Conservation (phyloP, 2,888 invertebrate species). For the Aphidius colemani region DNA sequence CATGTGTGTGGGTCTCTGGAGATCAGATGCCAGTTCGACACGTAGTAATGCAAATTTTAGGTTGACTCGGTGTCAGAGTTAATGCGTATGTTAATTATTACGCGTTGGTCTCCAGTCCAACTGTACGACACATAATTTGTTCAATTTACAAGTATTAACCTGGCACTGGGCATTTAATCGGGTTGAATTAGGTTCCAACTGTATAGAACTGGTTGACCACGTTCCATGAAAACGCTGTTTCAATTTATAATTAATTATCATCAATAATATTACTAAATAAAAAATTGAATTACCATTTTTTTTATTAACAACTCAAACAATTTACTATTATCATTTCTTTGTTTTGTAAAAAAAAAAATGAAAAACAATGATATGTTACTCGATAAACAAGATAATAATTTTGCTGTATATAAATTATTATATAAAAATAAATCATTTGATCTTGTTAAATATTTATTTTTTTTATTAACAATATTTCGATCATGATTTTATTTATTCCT, state of each 20-base stretch:
- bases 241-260: constrained; percentile 11
- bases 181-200: constrained; percentile 49
- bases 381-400: too few relatives aligned
- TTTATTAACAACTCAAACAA: too few relatives aligned
- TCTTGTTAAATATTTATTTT: too few relatives aligned
- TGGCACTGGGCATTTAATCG: constrained; percentile 53
- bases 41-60: constrained; percentile 52
- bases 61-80: constrained; percentile 42
- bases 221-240: neutral
- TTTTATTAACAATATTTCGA: too few relatives aligned
- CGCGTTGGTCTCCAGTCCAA: constrained; percentile 36
- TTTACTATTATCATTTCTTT: too few relatives aligned
- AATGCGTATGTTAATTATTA: constrained; percentile 55
- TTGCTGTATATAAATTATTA: too few relatives aligned
- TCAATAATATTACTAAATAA: neutral
- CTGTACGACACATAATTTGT: constrained; percentile 53
- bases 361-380: too few relatives aligned
- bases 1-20: neutral
- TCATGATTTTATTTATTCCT: neutral
- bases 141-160: constrained; percentile 59
- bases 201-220: constrained; percentile 9
- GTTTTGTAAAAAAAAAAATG: too few relatives aligned
- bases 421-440: too few relatives aligned
- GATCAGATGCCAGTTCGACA: constrained; percentile 40
- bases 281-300: too few relatives aligned